phyloP scores from a whole-genome alignment of 2,797 vertebrate species.

The Poecilia velifera region DNA sequence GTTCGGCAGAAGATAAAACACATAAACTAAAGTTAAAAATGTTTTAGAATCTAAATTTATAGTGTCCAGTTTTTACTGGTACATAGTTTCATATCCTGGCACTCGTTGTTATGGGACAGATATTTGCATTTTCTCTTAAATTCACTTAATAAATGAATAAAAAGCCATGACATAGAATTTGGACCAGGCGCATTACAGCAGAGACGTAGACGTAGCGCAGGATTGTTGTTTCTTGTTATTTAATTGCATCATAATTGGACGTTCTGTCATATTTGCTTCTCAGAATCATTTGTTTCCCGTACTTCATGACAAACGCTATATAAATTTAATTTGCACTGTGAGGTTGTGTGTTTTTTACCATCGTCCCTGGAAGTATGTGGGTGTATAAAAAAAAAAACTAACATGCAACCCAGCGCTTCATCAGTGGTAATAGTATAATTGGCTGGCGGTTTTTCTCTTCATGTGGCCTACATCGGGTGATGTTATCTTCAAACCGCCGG shows the following conservation, averaged over 20 bases:
- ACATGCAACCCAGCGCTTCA: constrained; percentile 49
- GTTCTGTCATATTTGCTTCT: not conserved
- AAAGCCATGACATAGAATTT: not conserved
- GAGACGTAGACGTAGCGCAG: not conserved
- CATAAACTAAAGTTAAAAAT: too few species aligned
- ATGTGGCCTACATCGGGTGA: constrained; percentile 76
- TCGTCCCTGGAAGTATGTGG: not conserved
- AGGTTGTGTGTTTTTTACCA: not conserved
- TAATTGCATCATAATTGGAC: not conserved
- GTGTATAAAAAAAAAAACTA: not conserved
- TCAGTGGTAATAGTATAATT: constrained; percentile 77
- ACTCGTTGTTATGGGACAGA: too few species aligned
- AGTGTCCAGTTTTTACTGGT: too few species aligned
- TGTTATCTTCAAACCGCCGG: constrained; percentile 77
- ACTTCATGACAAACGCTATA: not conserved
- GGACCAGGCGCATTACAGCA: not conserved
- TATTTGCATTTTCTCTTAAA: too few species aligned
- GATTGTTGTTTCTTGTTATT: not conserved
- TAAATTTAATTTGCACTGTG: not conserved
- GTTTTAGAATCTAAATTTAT: too few species aligned
- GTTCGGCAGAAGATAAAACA: too few species aligned
- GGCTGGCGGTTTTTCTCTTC: constrained; percentile 73
- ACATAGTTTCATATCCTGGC: too few species aligned
- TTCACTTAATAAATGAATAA: too few species aligned
- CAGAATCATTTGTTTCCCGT: not conserved